Base-by-base conservation (phyloP, 2,113 vertebrate species). In the Stomatorhinus ivindoensis region DNA sequence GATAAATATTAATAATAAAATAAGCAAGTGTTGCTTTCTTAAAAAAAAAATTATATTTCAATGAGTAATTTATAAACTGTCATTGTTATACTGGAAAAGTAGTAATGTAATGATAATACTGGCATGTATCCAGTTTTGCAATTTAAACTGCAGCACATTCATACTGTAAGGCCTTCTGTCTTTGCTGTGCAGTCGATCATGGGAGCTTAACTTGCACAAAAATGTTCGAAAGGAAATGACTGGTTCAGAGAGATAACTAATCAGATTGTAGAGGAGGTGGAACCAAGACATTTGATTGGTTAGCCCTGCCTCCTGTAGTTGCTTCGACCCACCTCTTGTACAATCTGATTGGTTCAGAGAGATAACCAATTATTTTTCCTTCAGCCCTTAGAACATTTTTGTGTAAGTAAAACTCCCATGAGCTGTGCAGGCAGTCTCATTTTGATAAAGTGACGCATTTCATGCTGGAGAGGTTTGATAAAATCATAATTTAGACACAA, bases 391-490 rank as follows among this genome's bases (percentile, higher is more conserved):
- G 19, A 55, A 21, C 19, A 21, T 55, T 55, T 55, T 55, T 55
- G 19, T 7, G 19, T 6, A 55, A 55, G 53, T 55, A 55, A 55
- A 55, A 55, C 53, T 55, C 19, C 53, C 53, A 55, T 55, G 19
- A 55, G 8, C 55, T 48, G 31, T 46, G 39, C 42, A 88, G 58
- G 15, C 21, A 13, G 17, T 76, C 44, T 88, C 21, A 88, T 89
- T 89, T 89, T 89, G 69, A 89, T 48, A 48, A 89, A 51, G 88
- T 42, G 73, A 21, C 42, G 88, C 17, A 55, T 89, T 89, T 51
- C 47, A 82, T 51, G 88, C 11, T 31, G 73, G 47, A 82, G 46
- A 80, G 46, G 35, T 46, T 27, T 83, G 69, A 89, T 82, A 82
- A 89, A 89, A 82, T 83, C 69, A 83, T 53, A 53, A 51, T 89